These are phyloP conservation scores for Martes flavigula DNA, from an alignment of 2,797 vertebrate genomes.

Conservation along the genomic window DNA sequence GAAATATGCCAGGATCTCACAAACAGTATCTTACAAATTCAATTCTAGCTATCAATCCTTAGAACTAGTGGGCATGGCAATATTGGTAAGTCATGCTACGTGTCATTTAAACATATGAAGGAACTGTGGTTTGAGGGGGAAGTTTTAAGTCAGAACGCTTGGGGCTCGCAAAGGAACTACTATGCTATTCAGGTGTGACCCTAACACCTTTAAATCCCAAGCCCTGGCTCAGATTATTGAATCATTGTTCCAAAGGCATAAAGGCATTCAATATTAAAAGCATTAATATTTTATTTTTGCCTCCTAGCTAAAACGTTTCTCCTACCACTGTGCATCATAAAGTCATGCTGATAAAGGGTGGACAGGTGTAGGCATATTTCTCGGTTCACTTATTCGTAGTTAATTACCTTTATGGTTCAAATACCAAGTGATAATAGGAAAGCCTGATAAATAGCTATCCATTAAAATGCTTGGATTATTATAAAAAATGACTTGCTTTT, in stretches of 20 bases:
- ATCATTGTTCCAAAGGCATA: constrained; percentile 58
- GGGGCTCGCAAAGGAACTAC: neutral
- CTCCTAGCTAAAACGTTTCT: constrained; percentile 70
- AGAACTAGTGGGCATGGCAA: neutral
- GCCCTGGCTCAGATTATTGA: constrained; percentile 56
- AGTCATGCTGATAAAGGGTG: constrained; percentile 62
- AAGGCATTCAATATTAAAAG: constrained; percentile 70
- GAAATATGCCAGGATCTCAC: neutral
- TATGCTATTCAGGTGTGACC: constrained; percentile 48
- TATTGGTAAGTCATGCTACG: neutral
- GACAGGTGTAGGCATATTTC: constrained; percentile 67
- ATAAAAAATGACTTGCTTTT: constrained; percentile 69
- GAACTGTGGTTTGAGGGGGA: constrained; percentile 23
- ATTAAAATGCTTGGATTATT: constrained; percentile 63
- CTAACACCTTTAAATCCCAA: constrained; percentile 60
- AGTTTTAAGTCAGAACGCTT: constrained; percentile 37
- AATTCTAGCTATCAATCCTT: neutral
- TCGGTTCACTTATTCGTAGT: constrained; percentile 61
- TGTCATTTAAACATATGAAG: constrained; percentile 44
- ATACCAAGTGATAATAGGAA: constrained; percentile 57
- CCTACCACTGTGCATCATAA: constrained; percentile 65
- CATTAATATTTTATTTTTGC: constrained; percentile 73
- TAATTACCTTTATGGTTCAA: constrained; percentile 65
- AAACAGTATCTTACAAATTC: neutral
- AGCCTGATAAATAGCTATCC: constrained; percentile 48